Base-by-base conservation (phyloP, 1,140 invertebrate species). In the Palaemon carinicauda region DNA sequence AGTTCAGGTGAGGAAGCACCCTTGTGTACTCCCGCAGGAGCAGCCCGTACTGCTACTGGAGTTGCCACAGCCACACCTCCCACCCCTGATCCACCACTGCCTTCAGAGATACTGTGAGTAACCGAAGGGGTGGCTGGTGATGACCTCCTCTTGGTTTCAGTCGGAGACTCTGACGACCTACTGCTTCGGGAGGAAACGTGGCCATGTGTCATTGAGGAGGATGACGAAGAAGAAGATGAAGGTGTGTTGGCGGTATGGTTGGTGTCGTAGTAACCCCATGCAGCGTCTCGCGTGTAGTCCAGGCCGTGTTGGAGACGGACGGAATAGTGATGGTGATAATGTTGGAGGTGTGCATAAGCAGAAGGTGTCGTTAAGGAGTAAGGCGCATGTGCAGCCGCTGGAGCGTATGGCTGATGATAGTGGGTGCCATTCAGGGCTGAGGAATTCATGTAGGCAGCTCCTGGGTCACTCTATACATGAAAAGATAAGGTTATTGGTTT, bases 31-130 rank as follows among this genome's bases (percentile, higher is more conserved):
- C 69, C 78, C 29, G 87, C 78, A 15, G 79, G 29, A 15, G 80
- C 73, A 10, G 83, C 82, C 27, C 82, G 53, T n/a, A 89, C 89
- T 10, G 89, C 71, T 51, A 88, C 74, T 4, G 89, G 82, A 1
- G 87, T 77, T 10, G 89, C 89, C 29, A 89, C 86, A 10, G 82
- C 87, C 56, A 85, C 86, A 24, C 89, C 85, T 7, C 41, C 41
- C 12, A 5, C 41, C 12, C 1, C 41, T 41, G 1, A 5, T 7
- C 78, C 41, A 12, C 41, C 41, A 12, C 41, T 41, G 31, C n/a
- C 33, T 21, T 51, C 80, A 50, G 4, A 19, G 69, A 53, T n/a
- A 85, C 74, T 51, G 53, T 14, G 5, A 87, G 69, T 1, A 87
- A 89, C 60, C 69, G 74, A 60, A 10, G 85, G 79, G 24, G 60